Percentiles rank a stretch among this genome's conserved stretches.
Conservation (phyloP, 2,797 vertebrate genomes). For the Apogon talboti region DNA sequence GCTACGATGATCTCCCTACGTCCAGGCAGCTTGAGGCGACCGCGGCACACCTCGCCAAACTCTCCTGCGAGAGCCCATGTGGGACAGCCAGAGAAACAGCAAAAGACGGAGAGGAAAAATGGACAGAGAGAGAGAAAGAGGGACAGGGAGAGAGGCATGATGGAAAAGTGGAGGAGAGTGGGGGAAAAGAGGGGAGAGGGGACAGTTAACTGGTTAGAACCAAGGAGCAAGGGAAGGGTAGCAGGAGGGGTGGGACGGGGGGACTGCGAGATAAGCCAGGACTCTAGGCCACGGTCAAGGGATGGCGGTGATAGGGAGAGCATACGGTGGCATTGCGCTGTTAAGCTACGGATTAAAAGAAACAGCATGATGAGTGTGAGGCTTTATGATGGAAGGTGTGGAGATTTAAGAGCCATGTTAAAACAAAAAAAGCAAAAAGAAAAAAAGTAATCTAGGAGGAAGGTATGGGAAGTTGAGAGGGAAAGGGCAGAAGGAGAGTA, state of each 20-base stretch:
- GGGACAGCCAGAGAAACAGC: conserved; percentile 65
- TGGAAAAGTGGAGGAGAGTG: conserved; percentile 78
- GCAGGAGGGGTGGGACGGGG: conserved; percentile 69
- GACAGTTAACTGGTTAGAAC: conserved; percentile 82
- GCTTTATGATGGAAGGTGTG: conserved; percentile 43
- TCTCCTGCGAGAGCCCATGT: conserved; percentile 86
- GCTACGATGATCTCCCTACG: conserved; percentile 96
- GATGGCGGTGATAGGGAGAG: conserved; percentile 46
- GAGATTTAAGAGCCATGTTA: conserved; percentile 22
- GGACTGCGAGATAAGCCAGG: conserved; percentile 76
- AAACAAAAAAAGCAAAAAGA: conserved; percentile 11
- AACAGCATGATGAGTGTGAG: conserved; percentile 43
- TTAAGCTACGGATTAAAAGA: conserved; percentile 52
- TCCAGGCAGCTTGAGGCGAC: conserved; percentile 96
- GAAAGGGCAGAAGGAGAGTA: conserved; percentile 7
- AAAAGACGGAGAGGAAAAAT: conserved; percentile 60
- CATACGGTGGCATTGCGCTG: conserved; percentile 60
- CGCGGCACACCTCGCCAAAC: conserved; percentile 96
- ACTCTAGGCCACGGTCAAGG: conserved; percentile 70
- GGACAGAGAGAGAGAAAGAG: conserved; percentile 51
- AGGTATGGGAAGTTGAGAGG: conserved; percentile 5
- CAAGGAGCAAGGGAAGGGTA: conserved; percentile 78
- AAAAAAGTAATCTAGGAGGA: background rate
- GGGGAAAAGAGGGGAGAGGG: conserved; percentile 74
- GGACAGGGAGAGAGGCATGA: conserved; percentile 74